Base-by-base conservation (phyloP, 2,113 vertebrate species). In the Oenanthe oenanthe region DNA sequence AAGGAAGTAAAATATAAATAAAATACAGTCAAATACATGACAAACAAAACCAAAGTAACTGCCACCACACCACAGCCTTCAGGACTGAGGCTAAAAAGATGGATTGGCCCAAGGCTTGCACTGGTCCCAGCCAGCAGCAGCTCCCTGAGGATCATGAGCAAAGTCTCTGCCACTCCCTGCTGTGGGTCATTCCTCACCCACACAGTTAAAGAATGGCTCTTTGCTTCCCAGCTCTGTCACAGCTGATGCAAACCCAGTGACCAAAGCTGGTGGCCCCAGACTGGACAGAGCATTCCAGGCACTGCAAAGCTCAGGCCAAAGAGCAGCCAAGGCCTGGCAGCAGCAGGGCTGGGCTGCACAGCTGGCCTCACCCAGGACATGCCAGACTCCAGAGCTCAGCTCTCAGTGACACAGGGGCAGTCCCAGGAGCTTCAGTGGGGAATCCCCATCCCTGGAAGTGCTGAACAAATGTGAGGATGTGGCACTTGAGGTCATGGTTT, bases 361-460 rank as follows among this genome's bases (percentile, higher is more conserved):
- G 51, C 92, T 73, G 56, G 57, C 24, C 20, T 53, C 9, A 0
- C 31, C 24, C 42, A 28, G 34, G 29, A 34, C 6, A 0, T 0
- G 13, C 6, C 10, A 73, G 9, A 53, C 11, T 4, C 28, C 70
- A 56, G 50, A 45, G 61, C 60, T 70, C 63, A 32, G 4, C 34
- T 29, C 63, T 21, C 62, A 32, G 47, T 9, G 24, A n/a, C 40
- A 47, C 45, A 11, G 10, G 24, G 17, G 6, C 2, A 0, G 2
- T 8, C 28, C 11, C 56, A 62, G 31, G 25, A 87, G 47, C 73
- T 47, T 2, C 65, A 62, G 28, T 4, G 28, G 28, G 13, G 14
- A 54, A 12, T 10, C 8, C 24, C 24, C n/a, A 25, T 6, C 28
- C 14, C 65, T 47, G 17, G 9, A 34, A 62, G 65, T 14, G 24